A percentile compares a stretch with the other conserved stretches of the same genome.
phyloP scores from a whole-genome alignment of 2,797 vertebrate genomes.

The Scarus forsteni region DNA sequence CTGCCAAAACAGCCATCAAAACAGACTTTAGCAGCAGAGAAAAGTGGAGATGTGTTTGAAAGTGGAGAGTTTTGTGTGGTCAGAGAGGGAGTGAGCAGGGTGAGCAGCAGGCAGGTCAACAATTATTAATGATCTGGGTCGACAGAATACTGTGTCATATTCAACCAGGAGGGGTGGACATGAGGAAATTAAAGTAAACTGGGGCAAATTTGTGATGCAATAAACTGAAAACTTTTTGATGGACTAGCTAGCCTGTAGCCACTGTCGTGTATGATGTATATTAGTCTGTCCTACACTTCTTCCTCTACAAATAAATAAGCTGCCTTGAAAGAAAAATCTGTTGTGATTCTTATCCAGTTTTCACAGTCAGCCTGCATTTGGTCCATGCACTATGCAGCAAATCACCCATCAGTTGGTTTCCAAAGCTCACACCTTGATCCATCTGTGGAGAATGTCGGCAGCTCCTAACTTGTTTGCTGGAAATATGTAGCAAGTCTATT shows the following conservation, averaged over 20 bases:
- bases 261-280: neutral
- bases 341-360: neutral
- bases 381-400: too few species aligned
- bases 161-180: slow-evolving; percentile 24
- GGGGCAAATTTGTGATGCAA: slow-evolving; percentile 35
- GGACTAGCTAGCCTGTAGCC: slow-evolving; percentile 1
- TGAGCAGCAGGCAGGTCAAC: slow-evolving; percentile 44
- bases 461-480: too few species aligned
- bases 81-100: slow-evolving; percentile 14
- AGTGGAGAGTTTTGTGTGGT: slow-evolving; percentile 65
- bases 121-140: slow-evolving; percentile 38
- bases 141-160: slow-evolving; percentile 15
- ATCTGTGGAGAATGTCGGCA: too few species aligned
- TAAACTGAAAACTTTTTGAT: slow-evolving; percentile 30
- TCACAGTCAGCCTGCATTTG: too few species aligned
- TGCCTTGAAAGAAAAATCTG: slow-evolving; percentile 15
- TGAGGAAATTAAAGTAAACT: slow-evolving; percentile 35
- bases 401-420: too few species aligned
- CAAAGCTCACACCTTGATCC: too few species aligned
- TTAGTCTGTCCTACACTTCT: slow-evolving; percentile 7
- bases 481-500: too few species aligned
- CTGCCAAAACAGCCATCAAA: slow-evolving; percentile 76
- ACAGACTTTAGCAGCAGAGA: slow-evolving; percentile 36
- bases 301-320: slow-evolving; percentile 21
- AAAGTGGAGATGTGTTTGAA: slow-evolving; percentile 38